These are phyloP conservation scores for Chlamydotis undulata DNA, from an alignment of 2,113 vertebrate genomes.

Conservation along the genomic window DNA sequence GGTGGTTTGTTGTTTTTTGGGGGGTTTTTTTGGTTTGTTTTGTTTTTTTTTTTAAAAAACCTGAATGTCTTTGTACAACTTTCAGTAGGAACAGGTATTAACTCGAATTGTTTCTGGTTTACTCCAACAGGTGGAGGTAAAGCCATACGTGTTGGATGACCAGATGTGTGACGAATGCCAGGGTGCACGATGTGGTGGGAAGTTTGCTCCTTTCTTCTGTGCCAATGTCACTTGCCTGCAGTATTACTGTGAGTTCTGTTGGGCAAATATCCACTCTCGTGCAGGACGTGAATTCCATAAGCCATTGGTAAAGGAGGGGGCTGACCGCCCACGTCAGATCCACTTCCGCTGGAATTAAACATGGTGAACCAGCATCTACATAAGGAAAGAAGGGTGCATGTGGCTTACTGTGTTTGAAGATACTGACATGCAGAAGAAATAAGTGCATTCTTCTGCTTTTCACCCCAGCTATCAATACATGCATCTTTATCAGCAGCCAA, in stretches of 20 bases:
- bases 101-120: neutral
- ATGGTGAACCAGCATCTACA: conserved; percentile 71
- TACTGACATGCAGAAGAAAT: conserved; percentile 84
- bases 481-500: conserved; percentile 98
- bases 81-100: neutral
- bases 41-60: neutral
- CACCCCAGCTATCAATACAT: conserved; percentile 90
- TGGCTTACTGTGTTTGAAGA: conserved; percentile 82
- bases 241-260: conserved; percentile 99
- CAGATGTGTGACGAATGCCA: conserved; percentile 98
- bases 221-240: conserved; percentile 99
- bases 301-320: conserved; percentile 98
- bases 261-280: conserved; percentile 98
- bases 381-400: conserved; percentile 82
- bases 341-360: conserved; percentile 98
- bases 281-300: conserved; percentile 98
- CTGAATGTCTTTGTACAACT: rapidly evolving
- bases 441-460: conserved; percentile 88
- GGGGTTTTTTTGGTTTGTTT: too few relatives aligned
- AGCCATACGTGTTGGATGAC: conserved; percentile 96
- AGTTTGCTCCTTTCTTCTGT: conserved; percentile 97
- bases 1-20: too few relatives aligned
- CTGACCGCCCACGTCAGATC: conserved; percentile 96
- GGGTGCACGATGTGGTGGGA: conserved; percentile 94
- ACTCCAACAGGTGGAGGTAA: conserved; percentile 90